These are phyloP conservation scores for Hemiscyllium ocellatum DNA, from an alignment of 2,113 vertebrate genomes.

Conservation along the genomic window DNA sequence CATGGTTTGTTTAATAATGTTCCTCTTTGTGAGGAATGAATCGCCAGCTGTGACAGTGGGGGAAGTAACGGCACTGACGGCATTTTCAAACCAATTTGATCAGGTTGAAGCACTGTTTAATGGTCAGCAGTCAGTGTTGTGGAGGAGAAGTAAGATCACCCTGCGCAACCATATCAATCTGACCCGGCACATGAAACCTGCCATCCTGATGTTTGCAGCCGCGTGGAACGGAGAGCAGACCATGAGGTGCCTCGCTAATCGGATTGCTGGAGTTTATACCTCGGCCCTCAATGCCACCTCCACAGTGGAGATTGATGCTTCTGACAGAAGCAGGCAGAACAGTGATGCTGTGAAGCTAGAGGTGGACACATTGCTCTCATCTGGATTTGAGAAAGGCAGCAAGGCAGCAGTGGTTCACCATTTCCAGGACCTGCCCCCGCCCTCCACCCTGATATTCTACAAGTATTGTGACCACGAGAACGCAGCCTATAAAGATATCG, in stretches of 20 bases:
- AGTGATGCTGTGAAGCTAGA: conserved; percentile 72
- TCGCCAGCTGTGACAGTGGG: background rate
- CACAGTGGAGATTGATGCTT: conserved; percentile 61
- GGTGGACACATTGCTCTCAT: conserved; percentile 67
- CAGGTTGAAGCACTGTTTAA: conserved; percentile 61
- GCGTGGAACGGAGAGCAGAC: conserved; percentile 61
- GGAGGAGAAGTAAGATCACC: conserved; percentile 68
- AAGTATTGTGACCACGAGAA: conserved; percentile 93
- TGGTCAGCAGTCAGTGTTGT: conserved; percentile 68
- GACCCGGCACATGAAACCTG: conserved; percentile 62
- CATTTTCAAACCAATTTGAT: conserved; percentile 57
- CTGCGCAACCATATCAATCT: conserved; percentile 71
- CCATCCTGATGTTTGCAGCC: conserved; percentile 74
- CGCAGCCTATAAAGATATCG: conserved; percentile 76
- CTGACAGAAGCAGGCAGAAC: conserved; percentile 51
- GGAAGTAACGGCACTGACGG: conserved; percentile 47
- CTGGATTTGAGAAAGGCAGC: conserved; percentile 60
- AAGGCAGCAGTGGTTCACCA: conserved; percentile 74
- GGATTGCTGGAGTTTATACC: conserved; percentile 65
- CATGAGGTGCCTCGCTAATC: conserved; percentile 67
- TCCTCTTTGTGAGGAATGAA: background rate
- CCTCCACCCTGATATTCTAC: conserved; percentile 88
- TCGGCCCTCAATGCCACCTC: conserved; percentile 51
- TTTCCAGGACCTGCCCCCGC: conserved; percentile 79
- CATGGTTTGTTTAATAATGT: background rate